Evolutionary conservation across 2,888 invertebrate species (phyloP).

Genomic region (Colletes collaris): DNA sequence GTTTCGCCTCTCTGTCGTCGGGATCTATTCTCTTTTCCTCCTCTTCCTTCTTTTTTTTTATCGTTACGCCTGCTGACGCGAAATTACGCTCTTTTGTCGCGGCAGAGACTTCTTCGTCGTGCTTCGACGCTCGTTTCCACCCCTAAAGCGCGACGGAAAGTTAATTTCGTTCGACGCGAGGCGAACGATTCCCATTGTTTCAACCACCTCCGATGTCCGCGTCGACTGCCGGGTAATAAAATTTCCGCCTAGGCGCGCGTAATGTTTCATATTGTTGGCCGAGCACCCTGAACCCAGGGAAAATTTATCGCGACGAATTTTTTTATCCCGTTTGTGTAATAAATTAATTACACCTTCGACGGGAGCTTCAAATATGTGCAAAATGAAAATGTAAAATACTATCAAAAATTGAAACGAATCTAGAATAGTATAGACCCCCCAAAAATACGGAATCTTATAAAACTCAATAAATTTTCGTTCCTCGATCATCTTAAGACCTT

Average conservation of each 20-base stretch:
- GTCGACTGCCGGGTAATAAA: slow-evolving; percentile 29
- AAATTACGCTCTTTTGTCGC: slow-evolving; percentile 42
- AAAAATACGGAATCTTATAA: too few relatives aligned
- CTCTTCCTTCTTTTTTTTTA: slow-evolving; percentile 63
- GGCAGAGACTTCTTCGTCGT: slow-evolving; percentile 18
- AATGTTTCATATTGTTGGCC: slow-evolving; percentile 10
- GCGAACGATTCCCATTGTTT: slow-evolving; percentile 38
- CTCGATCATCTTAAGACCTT: too few relatives aligned
- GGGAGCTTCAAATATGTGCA: too few relatives aligned
- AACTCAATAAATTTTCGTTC: too few relatives aligned
- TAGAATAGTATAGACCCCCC: too few relatives aligned
- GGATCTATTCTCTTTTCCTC: neutral
- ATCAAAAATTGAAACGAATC: too few relatives aligned
- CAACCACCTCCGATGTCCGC: slow-evolving; percentile 6
- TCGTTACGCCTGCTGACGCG: slow-evolving; percentile 69
- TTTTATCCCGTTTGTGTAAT: too few relatives aligned
- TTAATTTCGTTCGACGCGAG: slow-evolving; percentile 46
- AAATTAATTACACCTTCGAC: too few relatives aligned
- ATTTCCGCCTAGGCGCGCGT: slow-evolving; percentile 11
- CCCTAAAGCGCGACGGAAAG: slow-evolving; percentile 21
- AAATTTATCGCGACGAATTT: too few relatives aligned
- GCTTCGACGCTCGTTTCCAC: slow-evolving; percentile 25
- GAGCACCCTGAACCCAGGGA: neutral
- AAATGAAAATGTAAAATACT: too few relatives aligned
- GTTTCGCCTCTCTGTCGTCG: neutral